phyloP scores from a whole-genome alignment of 2,888 invertebrate genomes.

The Drosophila eohydei region DNA sequence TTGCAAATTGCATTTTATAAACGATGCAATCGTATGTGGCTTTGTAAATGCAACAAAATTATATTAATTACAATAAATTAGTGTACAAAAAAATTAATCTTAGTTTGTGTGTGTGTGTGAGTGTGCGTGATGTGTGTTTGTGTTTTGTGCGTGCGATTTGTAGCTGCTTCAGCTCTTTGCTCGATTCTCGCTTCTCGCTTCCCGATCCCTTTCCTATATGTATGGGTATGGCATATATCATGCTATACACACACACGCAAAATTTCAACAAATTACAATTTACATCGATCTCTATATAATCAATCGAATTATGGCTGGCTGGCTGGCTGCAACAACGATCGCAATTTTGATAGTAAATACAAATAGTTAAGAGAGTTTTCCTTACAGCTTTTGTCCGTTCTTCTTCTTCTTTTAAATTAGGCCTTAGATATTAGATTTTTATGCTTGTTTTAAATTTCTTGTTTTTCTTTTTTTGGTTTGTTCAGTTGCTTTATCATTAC shows the following conservation, averaged over 20 bases:
- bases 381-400: slow-evolving; percentile 29
- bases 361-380: slow-evolving; percentile 54
- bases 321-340: slow-evolving; percentile 36
- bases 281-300: slow-evolving; percentile 63
- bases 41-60: slow-evolving; percentile 60
- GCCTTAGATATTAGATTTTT: slow-evolving; percentile 66
- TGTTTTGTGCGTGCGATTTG: slow-evolving; percentile 33
- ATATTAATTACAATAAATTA: slow-evolving; percentile 64
- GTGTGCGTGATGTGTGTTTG: slow-evolving; percentile 39
- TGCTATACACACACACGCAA: slow-evolving; percentile 58
- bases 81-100: slow-evolving; percentile 58
- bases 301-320: slow-evolving; percentile 54
- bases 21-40: slow-evolving; percentile 41
- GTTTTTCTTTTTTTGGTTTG: slow-evolving; percentile 62
- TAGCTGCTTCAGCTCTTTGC: slow-evolving; percentile 28
- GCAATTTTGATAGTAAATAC: slow-evolving; percentile 47
- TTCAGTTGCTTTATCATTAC: slow-evolving; percentile 56
- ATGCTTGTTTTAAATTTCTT: slow-evolving; percentile 29
- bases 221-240: slow-evolving; percentile 5
- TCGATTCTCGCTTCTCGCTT: slow-evolving; percentile 4
- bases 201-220: slow-evolving; percentile 1
- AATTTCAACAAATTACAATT: slow-evolving; percentile 73
- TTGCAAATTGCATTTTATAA: slow-evolving; percentile 40
- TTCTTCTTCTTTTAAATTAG: slow-evolving; percentile 64
- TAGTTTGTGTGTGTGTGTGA: slow-evolving; percentile 36